Conservation (phyloP, 2,888 invertebrate species). For the Idaea dimidiata region DNA sequence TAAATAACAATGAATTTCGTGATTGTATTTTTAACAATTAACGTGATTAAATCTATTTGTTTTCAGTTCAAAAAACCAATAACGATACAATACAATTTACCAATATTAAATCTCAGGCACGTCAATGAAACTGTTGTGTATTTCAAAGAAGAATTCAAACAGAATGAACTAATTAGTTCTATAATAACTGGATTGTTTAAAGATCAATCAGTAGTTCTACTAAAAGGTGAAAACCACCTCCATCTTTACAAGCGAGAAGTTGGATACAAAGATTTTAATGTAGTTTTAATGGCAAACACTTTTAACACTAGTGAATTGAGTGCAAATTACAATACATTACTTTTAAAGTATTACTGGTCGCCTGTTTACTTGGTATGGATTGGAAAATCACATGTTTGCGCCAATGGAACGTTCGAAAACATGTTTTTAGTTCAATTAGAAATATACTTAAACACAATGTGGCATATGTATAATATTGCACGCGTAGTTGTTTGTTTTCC, state of each 20-base stretch:
- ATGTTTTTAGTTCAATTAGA: constrained; percentile 30
- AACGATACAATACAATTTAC: constrained; percentile 10
- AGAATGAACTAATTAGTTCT: constrained; percentile 13
- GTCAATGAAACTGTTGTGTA: constrained; percentile 20
- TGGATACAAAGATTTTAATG: not conserved
- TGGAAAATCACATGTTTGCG: constrained; percentile 31
- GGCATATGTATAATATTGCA: constrained; percentile 40
- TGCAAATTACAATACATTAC: constrained; percentile 1
- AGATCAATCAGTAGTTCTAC: constrained; percentile 19
- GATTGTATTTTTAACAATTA: constrained; percentile 2
- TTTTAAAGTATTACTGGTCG: constrained; percentile 34
- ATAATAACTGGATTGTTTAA: constrained; percentile 14
- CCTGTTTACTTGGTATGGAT: constrained; percentile 33
- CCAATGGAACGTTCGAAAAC: constrained; percentile 31
- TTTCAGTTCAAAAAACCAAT: constrained; percentile 14
- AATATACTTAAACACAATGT: constrained; percentile 42
- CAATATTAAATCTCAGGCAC: constrained; percentile 16
- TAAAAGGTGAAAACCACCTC: constrained; percentile 12
- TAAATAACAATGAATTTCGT: not conserved
- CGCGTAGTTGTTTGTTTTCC: constrained; percentile 41
- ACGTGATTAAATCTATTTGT: constrained; percentile 9
- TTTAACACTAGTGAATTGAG: not conserved
- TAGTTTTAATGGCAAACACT: not conserved
- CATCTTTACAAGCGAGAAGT: not conserved
- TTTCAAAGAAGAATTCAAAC: constrained; percentile 9